Evolutionary conservation across 2,113 vertebrate species (phyloP), one percentile per base, ranked within the genome.

Genomic region (Melanerpes formicivorus): DNA sequence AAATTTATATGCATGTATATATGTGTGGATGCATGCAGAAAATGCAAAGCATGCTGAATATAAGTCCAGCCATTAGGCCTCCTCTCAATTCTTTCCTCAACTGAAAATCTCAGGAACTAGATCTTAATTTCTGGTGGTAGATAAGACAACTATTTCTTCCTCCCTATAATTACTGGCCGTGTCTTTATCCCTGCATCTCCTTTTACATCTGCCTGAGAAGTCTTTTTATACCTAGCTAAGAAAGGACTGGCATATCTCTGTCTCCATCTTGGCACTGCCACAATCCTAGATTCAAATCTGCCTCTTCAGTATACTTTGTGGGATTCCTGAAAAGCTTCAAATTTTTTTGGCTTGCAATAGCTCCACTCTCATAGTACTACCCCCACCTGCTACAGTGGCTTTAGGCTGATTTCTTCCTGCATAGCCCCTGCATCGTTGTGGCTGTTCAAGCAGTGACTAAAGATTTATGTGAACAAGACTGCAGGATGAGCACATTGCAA

Each of bases 401-500:
- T 11, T 12, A 27, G 34, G 34, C 8, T 78, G 65, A 29, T 54
- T 83, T 44, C n/a, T 58, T 13, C 52, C n/a, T 16, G 30, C 14
- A 34, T 6, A 72, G 15, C 44, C n/a, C 18, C 4, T 8, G 18
- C 22, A 14, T 29, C 4, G 2, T 5, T 26, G 32, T n/a, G 30
- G n/a, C 7, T 82, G 23, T 4, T 67, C 46, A 63, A 32, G 17
- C 11, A 21, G 25, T 0, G 0, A n/a, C 13, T 6, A 30, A 56
- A 54, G 27, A 63, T 15, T 46, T 40, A 14, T 27, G 15, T 50
- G 81, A 55, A 25, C 27, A 5, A 34, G 32, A 26, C n/a, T 64
- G 54, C 23, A 25, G 54, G 64, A 37, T 80, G 37, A 84, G 14
- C 21, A 56, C 29, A 6, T 46, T 18, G 29, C 29, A 80, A 69